Conservation (phyloP, 2,113 vertebrate species). For the Trogon melanurus region DNA sequence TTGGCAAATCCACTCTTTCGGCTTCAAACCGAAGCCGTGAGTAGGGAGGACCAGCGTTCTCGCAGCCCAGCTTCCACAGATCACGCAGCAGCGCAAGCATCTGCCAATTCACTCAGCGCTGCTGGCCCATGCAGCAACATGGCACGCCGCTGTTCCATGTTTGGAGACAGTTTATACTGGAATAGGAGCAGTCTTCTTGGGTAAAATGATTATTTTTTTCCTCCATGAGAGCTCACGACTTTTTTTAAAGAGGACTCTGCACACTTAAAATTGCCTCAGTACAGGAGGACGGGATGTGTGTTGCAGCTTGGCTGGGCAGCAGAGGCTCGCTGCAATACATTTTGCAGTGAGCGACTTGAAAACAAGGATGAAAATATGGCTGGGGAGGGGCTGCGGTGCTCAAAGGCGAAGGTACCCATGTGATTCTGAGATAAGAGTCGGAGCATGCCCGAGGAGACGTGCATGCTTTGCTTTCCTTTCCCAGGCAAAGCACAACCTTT, state of each 20-base stretch:
- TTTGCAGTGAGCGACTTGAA: background rate
- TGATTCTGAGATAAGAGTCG: background rate
- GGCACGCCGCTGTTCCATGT: conserved; percentile 34
- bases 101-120: conserved; percentile 61
- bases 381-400: background rate
- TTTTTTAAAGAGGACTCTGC: conserved; percentile 27
- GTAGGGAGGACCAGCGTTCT: background rate
- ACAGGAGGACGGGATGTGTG: background rate
- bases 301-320: background rate
- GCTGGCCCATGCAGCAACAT: conserved; percentile 48
- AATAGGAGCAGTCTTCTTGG: conserved; percentile 3
- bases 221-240: background rate
- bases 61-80: background rate
- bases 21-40: background rate
- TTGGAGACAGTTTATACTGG: conserved; percentile 55
- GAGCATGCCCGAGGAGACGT: background rate
- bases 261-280: background rate
- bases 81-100: background rate
- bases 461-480: background rate
- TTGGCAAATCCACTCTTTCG: background rate
- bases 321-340: background rate
- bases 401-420: background rate
- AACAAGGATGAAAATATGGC: background rate
- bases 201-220: conserved; percentile 30
- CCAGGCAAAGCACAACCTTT: background rate